Percentiles rank a stretch among this genome's conserved stretches.
Evolutionary conservation across 1,140 invertebrate genomes (phyloP).

Genomic region (Brachystomella parvula): DNA sequence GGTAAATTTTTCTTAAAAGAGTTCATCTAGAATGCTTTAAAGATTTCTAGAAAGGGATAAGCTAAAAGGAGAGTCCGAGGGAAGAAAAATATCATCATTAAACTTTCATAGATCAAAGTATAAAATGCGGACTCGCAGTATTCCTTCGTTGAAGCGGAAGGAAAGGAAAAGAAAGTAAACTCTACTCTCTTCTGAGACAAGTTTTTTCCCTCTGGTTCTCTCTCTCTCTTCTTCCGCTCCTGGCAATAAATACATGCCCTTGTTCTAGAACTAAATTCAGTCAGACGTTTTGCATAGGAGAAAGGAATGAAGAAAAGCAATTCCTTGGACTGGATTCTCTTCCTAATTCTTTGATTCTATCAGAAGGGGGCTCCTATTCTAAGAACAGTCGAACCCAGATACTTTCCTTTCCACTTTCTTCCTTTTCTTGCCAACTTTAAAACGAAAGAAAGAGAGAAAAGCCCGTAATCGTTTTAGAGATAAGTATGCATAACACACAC

Average conservation of each 20-base stretch:
- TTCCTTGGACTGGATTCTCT: too few species aligned
- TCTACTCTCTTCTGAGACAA: not conserved
- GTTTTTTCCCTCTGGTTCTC: not conserved
- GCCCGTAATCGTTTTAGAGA: slow-evolving; percentile 6
- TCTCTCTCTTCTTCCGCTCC: not conserved
- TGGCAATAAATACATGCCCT: not conserved
- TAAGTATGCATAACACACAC: slow-evolving; percentile 3
- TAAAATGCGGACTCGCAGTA: not conserved
- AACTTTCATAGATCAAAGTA: slow-evolving; percentile 38
- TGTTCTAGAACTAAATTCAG: not conserved
- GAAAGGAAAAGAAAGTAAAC: not conserved
- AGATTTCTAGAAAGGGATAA: too few species aligned
- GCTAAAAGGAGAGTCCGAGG: too few species aligned
- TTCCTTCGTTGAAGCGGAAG: not conserved
- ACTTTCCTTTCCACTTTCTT: too few species aligned
- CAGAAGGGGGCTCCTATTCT: too few species aligned
- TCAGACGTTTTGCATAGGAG: not conserved
- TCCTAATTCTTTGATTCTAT: too few species aligned
- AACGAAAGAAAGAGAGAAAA: not conserved
- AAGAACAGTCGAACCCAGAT: too few species aligned
- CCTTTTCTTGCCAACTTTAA: too few species aligned
- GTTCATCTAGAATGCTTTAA: too few species aligned
- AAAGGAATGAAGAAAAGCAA: not conserved
- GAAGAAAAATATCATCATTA: slow-evolving; percentile 37
- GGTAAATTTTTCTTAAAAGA: too few species aligned